These are phyloP conservation scores for Caenorhabditis panamensis DNA, from an alignment of 2,888 invertebrate genomes.

Conservation along the genomic window DNA sequence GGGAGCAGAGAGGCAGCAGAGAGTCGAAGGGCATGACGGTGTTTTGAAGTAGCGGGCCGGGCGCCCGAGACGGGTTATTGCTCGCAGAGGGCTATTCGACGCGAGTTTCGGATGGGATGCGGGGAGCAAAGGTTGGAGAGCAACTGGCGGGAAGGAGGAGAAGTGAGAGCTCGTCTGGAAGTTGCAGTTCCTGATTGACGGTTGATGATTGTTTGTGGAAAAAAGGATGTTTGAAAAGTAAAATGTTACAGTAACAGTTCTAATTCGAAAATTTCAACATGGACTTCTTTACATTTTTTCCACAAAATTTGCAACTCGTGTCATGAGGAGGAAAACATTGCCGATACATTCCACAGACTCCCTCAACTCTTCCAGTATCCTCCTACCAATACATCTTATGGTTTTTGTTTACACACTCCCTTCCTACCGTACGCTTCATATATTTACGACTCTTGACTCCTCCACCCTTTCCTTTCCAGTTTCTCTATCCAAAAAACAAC, in stretches of 20 bases:
- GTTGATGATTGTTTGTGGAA: background rate
- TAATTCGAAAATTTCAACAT: no score
- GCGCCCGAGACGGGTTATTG: background rate
- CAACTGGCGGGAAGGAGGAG: slow-evolving; percentile 10
- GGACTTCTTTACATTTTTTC: no score
- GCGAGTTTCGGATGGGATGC: slow-evolving; percentile 34
- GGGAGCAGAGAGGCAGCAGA: background rate
- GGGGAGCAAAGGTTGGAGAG: slow-evolving; percentile 34
- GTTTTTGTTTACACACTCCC: no score
- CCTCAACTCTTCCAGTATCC: no score
- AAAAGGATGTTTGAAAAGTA: background rate
- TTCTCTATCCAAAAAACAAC: slow-evolving; percentile 12
- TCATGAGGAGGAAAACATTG: no score
- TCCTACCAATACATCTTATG: no score
- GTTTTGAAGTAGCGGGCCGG: slow-evolving; percentile 44
- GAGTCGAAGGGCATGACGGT: slow-evolving; percentile 29
- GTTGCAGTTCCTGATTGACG: slow-evolving; percentile 1
- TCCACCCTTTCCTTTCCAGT: background rate
- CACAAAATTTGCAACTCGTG: no score
- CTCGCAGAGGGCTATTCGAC: slow-evolving; percentile 9
- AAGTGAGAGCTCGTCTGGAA: background rate
- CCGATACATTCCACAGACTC: no score
- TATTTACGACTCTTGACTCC: background rate
- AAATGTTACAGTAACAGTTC: background rate
- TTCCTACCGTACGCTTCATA: no score